Evolutionary conservation across 2,113 vertebrate genomes (phyloP).

Genomic region (Euleptes europaea): DNA sequence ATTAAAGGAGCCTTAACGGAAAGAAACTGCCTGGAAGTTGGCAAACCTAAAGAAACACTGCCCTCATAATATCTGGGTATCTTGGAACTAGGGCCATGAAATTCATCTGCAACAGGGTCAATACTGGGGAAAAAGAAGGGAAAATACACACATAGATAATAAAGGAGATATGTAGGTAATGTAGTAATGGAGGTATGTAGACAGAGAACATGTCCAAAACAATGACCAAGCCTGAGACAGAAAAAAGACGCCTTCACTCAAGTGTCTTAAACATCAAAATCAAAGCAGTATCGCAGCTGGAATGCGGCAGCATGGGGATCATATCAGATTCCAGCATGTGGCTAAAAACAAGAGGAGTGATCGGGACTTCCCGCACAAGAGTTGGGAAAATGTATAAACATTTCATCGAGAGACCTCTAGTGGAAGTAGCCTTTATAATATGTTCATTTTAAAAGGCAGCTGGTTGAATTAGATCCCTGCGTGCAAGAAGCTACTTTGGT

Average conservation of each 20-base stretch:
- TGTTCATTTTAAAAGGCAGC: neutral
- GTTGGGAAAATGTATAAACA: neutral
- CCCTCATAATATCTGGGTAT: neutral
- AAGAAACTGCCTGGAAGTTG: too few species aligned
- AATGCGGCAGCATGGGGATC: neutral
- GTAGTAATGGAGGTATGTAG: neutral
- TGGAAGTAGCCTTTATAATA: neutral
- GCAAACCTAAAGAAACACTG: too few species aligned
- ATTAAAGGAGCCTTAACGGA: too few species aligned
- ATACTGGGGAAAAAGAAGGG: neutral
- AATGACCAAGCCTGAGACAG: neutral
- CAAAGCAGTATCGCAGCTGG: neutral
- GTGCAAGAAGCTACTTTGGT: neutral
- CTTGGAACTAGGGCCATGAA: neutral
- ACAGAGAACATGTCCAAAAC: neutral
- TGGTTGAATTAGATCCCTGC: neutral
- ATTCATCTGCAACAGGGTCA: neutral
- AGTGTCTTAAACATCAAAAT: neutral
- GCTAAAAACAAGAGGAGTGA: neutral
- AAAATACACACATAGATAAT: neutral
- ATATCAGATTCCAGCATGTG: neutral
- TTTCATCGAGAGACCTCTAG: slow-evolving; percentile 14
- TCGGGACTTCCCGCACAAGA: neutral
- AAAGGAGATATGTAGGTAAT: neutral
- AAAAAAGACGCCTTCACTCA: neutral